phyloP scores from a whole-genome alignment of 1,140 invertebrate genomes.

The roundworm (Caenorhabditis elegans) region DNA sequence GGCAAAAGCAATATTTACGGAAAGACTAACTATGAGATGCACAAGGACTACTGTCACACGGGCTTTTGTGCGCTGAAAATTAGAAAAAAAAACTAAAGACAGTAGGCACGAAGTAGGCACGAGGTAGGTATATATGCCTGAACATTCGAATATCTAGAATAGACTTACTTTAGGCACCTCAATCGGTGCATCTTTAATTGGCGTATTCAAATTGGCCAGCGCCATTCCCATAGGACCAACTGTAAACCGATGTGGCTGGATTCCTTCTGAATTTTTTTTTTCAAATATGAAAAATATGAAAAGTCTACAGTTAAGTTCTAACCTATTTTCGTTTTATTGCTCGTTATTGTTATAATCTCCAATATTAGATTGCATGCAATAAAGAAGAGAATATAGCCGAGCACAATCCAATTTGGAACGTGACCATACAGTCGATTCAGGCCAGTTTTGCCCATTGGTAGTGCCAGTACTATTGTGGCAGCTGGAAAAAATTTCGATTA shows the following conservation, averaged over 20 bases:
- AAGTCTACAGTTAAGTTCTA: background rate
- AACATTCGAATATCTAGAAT: too few relatives aligned
- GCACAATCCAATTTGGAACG: constrained; percentile 29
- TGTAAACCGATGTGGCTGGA: constrained; percentile 38
- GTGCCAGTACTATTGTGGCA: constrained; percentile 33
- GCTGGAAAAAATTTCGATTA: background rate
- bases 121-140: too few relatives aligned
- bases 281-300: background rate
- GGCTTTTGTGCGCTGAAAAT: constrained; percentile 25
- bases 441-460: constrained; percentile 45
- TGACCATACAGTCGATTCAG: constrained; percentile 40
- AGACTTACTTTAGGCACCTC: constrained; percentile 1
- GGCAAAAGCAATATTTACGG: constrained; percentile 15
- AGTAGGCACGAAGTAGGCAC: too few relatives aligned
- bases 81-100: too few relatives aligned
- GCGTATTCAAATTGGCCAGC: constrained; percentile 28
- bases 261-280: constrained; percentile 19
- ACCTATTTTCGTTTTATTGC: constrained; percentile 24
- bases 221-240: constrained; percentile 45
- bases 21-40: constrained; percentile 5
- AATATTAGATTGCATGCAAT: constrained; percentile 22
- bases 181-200: constrained; percentile 10
- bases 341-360: constrained; percentile 20
- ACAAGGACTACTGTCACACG: background rate
- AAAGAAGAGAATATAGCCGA: constrained; percentile 42